A percentile compares a stretch with the other conserved stretches of the same genome.
Conservation (phyloP, 2,113 vertebrate species). For the Archocentrus centrarchus region DNA sequence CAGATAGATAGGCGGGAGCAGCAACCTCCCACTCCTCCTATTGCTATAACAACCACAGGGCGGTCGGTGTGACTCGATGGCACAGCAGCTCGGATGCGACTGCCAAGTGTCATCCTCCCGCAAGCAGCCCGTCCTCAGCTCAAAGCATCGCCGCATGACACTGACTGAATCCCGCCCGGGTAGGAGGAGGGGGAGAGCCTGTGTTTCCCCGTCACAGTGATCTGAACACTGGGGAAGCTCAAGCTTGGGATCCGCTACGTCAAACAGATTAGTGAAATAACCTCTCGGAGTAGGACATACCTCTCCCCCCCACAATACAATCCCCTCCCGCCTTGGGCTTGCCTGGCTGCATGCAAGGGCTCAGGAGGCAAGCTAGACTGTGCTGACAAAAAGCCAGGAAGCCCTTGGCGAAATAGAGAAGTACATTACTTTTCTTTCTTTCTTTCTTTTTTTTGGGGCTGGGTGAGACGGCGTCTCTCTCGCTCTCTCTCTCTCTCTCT, state of each 20-base stretch:
- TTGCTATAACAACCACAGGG: conserved; percentile 83
- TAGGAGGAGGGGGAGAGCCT: conserved; percentile 23
- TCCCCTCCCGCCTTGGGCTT: conserved; percentile 20
- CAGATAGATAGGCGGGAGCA: conserved; percentile 51
- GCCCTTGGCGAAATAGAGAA: conserved; percentile 26
- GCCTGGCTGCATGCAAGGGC: conserved; percentile 39
- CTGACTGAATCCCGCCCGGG: conserved; percentile 43
- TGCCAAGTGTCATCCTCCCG: conserved; percentile 39
- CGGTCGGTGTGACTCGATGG: conserved; percentile 58
- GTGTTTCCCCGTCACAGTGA: conserved; percentile 63
- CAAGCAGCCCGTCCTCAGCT: conserved; percentile 42
- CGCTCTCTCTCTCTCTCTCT: neutral
- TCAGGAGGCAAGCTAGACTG: conserved; percentile 31
- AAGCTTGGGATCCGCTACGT: conserved; percentile 68
- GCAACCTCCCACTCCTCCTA: conserved; percentile 61
- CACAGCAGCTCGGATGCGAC: conserved; percentile 45
- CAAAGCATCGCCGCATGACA: conserved; percentile 28
- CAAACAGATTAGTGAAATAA: conserved; percentile 75
- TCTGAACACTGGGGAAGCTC: conserved; percentile 66
- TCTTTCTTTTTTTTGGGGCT: neutral
- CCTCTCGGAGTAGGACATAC: conserved; percentile 64
- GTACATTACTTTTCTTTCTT: conserved; percentile 48
- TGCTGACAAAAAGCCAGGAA: conserved; percentile 42
- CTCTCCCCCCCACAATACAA: conserved; percentile 21
- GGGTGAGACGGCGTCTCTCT: conserved; percentile 29